Evolutionary conservation across 2,113 vertebrate species (phyloP), one percentile per base, ranked within the genome.

Genomic region (Chamaetylas fuelleborni): DNA sequence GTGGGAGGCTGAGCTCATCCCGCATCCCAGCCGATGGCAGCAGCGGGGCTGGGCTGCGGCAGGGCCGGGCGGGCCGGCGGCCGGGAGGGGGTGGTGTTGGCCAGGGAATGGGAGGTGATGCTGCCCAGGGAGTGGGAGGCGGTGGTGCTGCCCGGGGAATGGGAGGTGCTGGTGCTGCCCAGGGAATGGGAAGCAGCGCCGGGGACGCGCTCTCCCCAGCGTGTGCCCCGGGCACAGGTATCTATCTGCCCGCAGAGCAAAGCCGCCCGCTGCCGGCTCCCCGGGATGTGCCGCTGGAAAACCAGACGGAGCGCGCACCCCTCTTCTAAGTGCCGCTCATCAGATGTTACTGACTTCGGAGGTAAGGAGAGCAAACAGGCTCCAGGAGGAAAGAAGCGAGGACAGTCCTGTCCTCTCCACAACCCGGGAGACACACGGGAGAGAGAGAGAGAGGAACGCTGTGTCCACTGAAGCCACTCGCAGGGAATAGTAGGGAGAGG

Each of bases 31-130:
- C 8, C 7, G 25, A 7, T 1, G 36, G 53, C 71, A 76, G 36
- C 62, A 19, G 6, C 25, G 43, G 61, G 60, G 42, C 58, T 9
- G 53, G 54, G 22, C 3, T 2, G 58, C 20, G 25, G 29, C 38
- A 4, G n/a, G 43, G 36, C 14, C 38, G 17, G 45, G 8, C 8
- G 38, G 54, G 38, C 23, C 42, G 36, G 14, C 22, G 40, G 14
- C 96, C 98, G 96, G 95, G 62, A 33, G 65, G 80, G 29, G 94
- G 95, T 18, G 65, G 66, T 91, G 93, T 81, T 95, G 96, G 57
- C n/a, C 87, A 23, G 45, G 29, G 80, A 78, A 36, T 36, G 36
- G 36, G 36, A 36, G 8, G 36, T 36, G 36, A 36, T 36, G 36
- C 36, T 36, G 36, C 36, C 36, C 36, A 9, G 36, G 36, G 36